Conservation (phyloP, 2,888 invertebrate genomes). For the Amphipyra tragopoginis region DNA sequence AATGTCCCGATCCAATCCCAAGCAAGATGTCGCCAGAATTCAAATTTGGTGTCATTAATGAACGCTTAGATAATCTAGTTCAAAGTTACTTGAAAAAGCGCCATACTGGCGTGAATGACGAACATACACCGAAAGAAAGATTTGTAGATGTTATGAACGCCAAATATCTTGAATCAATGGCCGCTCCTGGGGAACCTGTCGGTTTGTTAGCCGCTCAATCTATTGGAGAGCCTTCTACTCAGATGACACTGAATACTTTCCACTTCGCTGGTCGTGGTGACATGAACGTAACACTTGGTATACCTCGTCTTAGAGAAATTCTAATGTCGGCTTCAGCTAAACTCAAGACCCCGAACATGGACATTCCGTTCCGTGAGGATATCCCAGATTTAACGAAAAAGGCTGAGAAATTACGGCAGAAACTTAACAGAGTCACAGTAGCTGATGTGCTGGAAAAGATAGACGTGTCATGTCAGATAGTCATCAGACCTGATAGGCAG, state of each 20-base stretch:
- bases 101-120: constrained; percentile 69
- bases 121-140: constrained; percentile 80
- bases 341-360: constrained; percentile 99
- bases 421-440: constrained; percentile 94
- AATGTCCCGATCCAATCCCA: constrained; percentile 94
- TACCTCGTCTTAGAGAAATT: constrained; percentile 98
- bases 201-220: constrained; percentile 99
- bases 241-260: constrained; percentile 99
- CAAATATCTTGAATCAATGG: constrained; percentile 94
- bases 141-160: constrained; percentile 93
- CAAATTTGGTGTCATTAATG: constrained; percentile 95
- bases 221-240: constrained; percentile 99
- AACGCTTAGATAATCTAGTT: constrained; percentile 93
- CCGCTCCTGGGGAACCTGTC: constrained; percentile 98
- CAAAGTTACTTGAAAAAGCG: constrained; percentile 89
- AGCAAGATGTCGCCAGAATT: constrained; percentile 93
- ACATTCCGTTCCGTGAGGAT: constrained; percentile 93
- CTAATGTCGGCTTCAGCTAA: constrained; percentile 98
- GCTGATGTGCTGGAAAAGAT: constrained; percentile 94
- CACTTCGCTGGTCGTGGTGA: constrained; percentile 99
- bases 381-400: constrained; percentile 84
- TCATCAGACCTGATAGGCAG: constrained; percentile 87
- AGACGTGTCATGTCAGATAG: constrained; percentile 90
- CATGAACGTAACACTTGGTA: constrained; percentile 99
- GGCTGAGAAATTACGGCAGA: constrained; percentile 92